Conservation (phyloP, 2,797 vertebrate genomes). For the Melanotaenia maccullochi region DNA sequence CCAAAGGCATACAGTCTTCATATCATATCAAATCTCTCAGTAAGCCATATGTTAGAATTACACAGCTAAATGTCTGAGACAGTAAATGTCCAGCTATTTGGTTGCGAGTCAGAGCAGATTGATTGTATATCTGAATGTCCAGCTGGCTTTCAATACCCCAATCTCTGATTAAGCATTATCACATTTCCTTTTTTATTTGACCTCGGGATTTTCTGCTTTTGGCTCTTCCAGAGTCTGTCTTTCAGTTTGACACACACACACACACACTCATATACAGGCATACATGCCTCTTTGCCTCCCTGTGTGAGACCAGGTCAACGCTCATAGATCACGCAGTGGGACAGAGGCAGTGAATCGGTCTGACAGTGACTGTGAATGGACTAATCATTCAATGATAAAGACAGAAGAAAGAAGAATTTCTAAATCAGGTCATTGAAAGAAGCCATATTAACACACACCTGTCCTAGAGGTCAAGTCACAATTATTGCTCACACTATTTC, state of each 20-base stretch:
- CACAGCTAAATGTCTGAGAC: neutral
- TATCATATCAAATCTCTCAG: neutral
- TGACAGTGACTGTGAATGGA: conserved; percentile 54
- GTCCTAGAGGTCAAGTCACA: conserved; percentile 54
- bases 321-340: conserved; percentile 64
- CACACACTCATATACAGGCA: neutral
- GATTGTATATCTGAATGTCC: conserved; percentile 12
- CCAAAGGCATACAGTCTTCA: neutral
- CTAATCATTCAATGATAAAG: conserved; percentile 56
- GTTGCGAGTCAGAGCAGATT: neutral
- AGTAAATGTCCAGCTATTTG: conserved; percentile 8
- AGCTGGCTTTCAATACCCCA: conserved; percentile 13
- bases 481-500: conserved; percentile 13
- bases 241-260: conserved; percentile 3
- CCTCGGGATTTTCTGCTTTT: conserved; percentile 55
- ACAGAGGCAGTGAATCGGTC: conserved; percentile 55
- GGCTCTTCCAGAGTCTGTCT: neutral
- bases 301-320: conserved; percentile 56
- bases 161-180: conserved; percentile 37
- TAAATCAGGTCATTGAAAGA: conserved; percentile 38
- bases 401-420: conserved; percentile 40
- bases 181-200: conserved; percentile 65
- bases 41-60: neutral
- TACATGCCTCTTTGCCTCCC: conserved; percentile 48
- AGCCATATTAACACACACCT: conserved; percentile 30